phyloP scores from a whole-genome alignment of 2,888 invertebrate species.

The Xylocampa areola region DNA sequence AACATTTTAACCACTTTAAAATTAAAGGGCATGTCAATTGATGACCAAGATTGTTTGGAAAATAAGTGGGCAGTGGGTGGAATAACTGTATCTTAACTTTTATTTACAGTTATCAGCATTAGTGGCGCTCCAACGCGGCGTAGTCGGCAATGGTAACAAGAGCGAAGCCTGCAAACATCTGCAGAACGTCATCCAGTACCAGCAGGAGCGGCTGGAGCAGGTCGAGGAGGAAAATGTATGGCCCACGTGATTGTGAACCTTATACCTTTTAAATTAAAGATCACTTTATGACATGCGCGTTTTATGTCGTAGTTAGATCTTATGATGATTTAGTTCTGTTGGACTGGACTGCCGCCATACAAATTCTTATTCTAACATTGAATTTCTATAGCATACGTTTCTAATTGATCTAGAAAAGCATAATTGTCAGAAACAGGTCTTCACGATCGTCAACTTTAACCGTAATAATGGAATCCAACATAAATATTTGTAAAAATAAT shows the following conservation, averaged over 20 bases:
- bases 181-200: slow-evolving; percentile 81
- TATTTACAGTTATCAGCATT: slow-evolving; percentile 75
- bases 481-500: too few species aligned
- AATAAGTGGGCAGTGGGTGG: too few species aligned
- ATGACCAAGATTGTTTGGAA: too few species aligned
- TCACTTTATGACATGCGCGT: slow-evolving; percentile 46
- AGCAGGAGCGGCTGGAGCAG: slow-evolving; percentile 78
- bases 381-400: too few species aligned
- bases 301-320: slow-evolving; percentile 61
- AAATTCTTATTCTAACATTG: too few species aligned
- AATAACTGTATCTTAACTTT: background rate
- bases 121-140: slow-evolving; percentile 81
- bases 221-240: slow-evolving; percentile 84
- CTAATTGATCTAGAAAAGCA: too few species aligned
- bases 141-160: slow-evolving; percentile 73
- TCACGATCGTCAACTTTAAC: too few species aligned
- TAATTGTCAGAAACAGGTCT: too few species aligned
- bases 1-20: too few species aligned
- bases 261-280: slow-evolving; percentile 43
- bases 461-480: too few species aligned
- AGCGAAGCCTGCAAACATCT: slow-evolving; percentile 80
- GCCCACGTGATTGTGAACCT: slow-evolving; percentile 55
- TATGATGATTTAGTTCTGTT: background rate
- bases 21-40: too few species aligned
- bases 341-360: too few species aligned